Percentiles rank a stretch among this genome's conserved stretches.
Evolutionary conservation across 2,888 invertebrate species (phyloP).

Genomic region (Anaspis maculata): DNA sequence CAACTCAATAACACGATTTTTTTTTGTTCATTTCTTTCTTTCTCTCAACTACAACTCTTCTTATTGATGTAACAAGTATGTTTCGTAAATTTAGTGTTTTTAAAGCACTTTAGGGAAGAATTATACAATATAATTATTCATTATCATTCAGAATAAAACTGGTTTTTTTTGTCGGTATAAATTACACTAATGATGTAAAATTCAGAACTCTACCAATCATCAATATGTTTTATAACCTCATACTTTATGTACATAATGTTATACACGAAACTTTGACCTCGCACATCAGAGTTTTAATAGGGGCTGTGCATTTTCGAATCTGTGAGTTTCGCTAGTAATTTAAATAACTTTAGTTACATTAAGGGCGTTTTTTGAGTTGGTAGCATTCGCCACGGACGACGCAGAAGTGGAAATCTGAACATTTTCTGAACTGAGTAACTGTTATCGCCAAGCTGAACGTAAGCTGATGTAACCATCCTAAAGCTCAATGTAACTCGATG

Average conservation of each 20-base stretch:
- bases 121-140: conserved; percentile 40
- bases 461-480: too few relatives aligned
- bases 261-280: conserved; percentile 20
- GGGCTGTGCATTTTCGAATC: not conserved
- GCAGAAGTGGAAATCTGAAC: too few relatives aligned
- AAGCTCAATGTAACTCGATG: too few relatives aligned
- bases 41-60: conserved; percentile 13
- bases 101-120: conserved; percentile 46
- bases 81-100: conserved; percentile 34
- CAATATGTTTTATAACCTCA: conserved; percentile 2
- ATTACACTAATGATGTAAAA: conserved; percentile 30
- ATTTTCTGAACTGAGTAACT: too few relatives aligned
- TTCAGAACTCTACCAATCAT: conserved; percentile 29
- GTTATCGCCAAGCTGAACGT: too few relatives aligned
- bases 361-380: too few relatives aligned
- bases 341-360: too few relatives aligned
- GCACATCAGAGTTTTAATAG: conserved; percentile 11
- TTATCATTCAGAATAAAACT: conserved; percentile 32
- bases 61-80: conserved; percentile 21
- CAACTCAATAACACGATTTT: conserved; percentile 17
- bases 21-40: too few relatives aligned
- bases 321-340: not conserved
- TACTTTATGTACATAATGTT: not conserved
- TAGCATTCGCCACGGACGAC: too few relatives aligned
- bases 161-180: conserved; percentile 31